Base-by-base conservation (phyloP, 2,797 vertebrate genomes). In the Petrocephalus sullivani region DNA sequence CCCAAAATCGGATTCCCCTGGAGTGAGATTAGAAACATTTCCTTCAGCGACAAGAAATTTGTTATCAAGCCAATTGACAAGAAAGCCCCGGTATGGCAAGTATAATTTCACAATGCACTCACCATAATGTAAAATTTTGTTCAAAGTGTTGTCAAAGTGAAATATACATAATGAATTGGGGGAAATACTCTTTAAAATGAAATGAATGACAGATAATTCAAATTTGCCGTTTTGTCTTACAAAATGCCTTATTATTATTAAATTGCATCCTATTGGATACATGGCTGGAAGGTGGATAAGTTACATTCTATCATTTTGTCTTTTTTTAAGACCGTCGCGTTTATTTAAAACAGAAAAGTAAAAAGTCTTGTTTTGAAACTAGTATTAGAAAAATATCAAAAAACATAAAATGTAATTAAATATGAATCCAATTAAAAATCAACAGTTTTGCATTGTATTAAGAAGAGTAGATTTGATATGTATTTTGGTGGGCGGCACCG, bases 41-140 rank as follows among this genome's bases (percentile, higher is more conserved):
- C 98, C 90, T 99, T 99, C 94, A 99, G 98, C 78, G 98, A 99
- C 93, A 99, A 99, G 96, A 99, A 99, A 93, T 99, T 99, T 93
- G 95, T 98, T 92, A 99, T 99, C 93, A 99, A 99, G 92, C 97
- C 98, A 58, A 99, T 99, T 88, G 98, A 99, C 95, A 99, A 98
- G 95, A 99, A 99, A 95, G 94, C 98, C 78, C 98, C 98, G 92
- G 98, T 99, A 96, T 95, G 95, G 82, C 88, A 46, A 71, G 3
- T 16, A 28, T 64, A 21, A 71, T 64, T 21, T 83, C 57, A 60
- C 21, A 85, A 57, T 8, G 19, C 14, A 41, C 28, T 37, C 84
- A 58, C 8, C 14, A 21, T 41, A 8, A 19, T 21, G 33, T 41
- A 12, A 37, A 75, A 75, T 28, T 28, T 28, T 28, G 28, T 28